Conservation (phyloP, 2,888 invertebrate genomes). For the Stenoptilia bipunctidactyla region DNA sequence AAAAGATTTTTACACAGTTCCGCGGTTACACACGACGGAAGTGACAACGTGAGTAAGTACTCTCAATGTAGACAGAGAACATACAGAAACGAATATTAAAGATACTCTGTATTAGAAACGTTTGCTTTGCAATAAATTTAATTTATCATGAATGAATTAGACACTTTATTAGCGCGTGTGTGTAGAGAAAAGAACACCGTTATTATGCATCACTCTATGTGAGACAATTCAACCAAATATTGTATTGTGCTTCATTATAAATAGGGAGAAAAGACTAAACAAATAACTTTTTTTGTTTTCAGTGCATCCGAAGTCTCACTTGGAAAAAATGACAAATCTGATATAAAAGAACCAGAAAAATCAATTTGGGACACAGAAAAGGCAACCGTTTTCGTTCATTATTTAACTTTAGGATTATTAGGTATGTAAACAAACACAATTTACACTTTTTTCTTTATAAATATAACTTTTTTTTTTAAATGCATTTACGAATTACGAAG, state of each 20-base stretch:
- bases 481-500: too few relatives aligned
- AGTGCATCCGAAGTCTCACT: slow-evolving; percentile 11
- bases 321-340: slow-evolving; percentile 8
- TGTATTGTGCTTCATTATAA: too few relatives aligned
- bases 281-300: slow-evolving; percentile 8
- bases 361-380: background rate
- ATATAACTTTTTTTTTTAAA: too few relatives aligned
- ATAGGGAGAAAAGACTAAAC: too few relatives aligned
- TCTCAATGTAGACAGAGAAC: background rate
- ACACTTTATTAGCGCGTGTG: slow-evolving; percentile 31
- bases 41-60: slow-evolving; percentile 20
- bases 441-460: too few relatives aligned
- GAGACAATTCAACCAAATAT: slow-evolving; percentile 18
- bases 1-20: background rate
- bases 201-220: slow-evolving; percentile 27
- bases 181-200: slow-evolving; percentile 20
- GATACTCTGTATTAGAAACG: background rate
- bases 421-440: slow-evolving; percentile 20
- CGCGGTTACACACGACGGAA: slow-evolving; percentile 10
- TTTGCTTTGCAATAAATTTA: slow-evolving; percentile 20
- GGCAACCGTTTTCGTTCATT: slow-evolving; percentile 13
- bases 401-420: slow-evolving; percentile 21
- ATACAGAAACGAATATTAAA: background rate
- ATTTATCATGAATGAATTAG: slow-evolving; percentile 43
- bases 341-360: slow-evolving; percentile 13